A percentile compares a stretch with the other conserved stretches of the same genome.
phyloP scores from a whole-genome alignment of 1,140 invertebrate genomes.

The Planococcus citri region DNA sequence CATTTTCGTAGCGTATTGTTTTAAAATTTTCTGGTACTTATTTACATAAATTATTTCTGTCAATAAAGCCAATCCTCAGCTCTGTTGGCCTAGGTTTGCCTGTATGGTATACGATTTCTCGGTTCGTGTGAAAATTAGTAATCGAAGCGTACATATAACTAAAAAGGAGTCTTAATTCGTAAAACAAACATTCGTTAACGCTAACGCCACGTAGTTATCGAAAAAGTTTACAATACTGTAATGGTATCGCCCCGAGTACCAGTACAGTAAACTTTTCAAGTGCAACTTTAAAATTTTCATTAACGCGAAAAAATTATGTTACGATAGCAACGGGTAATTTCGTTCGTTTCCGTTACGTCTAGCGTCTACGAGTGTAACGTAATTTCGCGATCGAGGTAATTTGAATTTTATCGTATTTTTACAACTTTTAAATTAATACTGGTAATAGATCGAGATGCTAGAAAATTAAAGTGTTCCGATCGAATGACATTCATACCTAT shows the following conservation, averaged over 20 bases:
- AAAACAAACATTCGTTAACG: conserved; percentile 1
- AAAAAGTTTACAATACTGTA: neutral
- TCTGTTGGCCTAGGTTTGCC: neutral
- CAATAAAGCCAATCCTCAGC: neutral
- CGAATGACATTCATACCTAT: neutral
- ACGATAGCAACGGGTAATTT: neutral
- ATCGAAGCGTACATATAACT: neutral
- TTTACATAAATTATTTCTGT: conserved; percentile 4
- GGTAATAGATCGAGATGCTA: neutral
- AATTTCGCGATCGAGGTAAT: neutral
- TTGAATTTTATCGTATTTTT: neutral
- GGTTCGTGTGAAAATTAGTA: conserved; percentile 1
- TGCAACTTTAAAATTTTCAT: neutral
- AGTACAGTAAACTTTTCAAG: neutral
- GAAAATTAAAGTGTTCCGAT: neutral
- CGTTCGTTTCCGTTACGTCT: neutral
- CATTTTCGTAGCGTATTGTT: neutral
- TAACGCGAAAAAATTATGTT: neutral
- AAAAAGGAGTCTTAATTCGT: neutral
- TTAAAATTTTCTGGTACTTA: neutral
- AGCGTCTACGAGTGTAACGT: neutral
- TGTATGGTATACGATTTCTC: neutral
- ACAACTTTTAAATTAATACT: neutral
- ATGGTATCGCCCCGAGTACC: neutral
- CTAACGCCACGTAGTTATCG: neutral